Evolutionary conservation across 1,140 invertebrate species (phyloP).

Genomic region (Samia ricini): DNA sequence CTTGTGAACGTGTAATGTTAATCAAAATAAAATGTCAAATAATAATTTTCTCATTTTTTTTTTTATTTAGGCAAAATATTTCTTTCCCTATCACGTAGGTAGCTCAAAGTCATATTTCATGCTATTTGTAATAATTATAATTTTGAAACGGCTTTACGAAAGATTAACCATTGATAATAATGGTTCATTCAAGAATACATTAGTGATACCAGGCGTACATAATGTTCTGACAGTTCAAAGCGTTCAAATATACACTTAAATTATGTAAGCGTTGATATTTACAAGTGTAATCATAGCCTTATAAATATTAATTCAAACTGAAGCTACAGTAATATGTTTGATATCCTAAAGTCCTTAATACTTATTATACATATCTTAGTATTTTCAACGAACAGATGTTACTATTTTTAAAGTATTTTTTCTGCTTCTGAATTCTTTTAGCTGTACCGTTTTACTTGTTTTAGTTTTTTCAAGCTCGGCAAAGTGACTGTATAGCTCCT

Average conservation of each 20-base stretch:
- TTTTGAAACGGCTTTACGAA: not conserved
- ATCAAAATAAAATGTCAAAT: no score
- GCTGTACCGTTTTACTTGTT: no score
- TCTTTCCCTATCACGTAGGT: no score
- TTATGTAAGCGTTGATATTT: not conserved
- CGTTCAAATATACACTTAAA: constrained; percentile 2
- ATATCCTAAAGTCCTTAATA: not conserved
- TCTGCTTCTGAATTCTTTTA: no score
- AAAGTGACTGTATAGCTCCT: no score
- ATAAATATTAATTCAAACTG: constrained; percentile 3
- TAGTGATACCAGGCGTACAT: not conserved
- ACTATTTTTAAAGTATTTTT: no score
- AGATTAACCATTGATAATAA: not conserved
- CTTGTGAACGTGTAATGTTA: no score
- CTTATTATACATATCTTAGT: not conserved
- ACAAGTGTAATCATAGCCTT: constrained; percentile 8
- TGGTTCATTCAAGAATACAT: constrained; percentile 1
- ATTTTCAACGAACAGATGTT: not conserved
- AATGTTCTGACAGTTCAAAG: not conserved
- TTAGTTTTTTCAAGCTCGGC: no score
- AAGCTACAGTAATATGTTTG: not conserved
- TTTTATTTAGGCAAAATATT: no score
- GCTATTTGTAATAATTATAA: not conserved
- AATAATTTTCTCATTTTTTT: no score
- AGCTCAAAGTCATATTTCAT: no score